Base-by-base conservation (phyloP, 2,888 invertebrate genomes). In the Sussaba pulchella region DNA sequence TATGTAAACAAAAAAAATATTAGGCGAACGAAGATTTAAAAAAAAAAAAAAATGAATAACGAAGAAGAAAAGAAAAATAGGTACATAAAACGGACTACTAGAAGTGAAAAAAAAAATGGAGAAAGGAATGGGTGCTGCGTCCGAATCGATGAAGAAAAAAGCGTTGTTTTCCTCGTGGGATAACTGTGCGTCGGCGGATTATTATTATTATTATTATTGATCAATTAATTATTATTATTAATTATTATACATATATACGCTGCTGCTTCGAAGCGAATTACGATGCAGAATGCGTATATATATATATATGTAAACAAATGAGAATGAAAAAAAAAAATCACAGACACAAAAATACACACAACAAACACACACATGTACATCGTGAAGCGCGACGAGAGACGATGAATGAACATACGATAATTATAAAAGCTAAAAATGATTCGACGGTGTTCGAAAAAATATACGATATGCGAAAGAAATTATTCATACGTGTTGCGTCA, bases 401-500 rank as follows among this genome's bases (percentile, higher is more conserved):
- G 57, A 57, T 39, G 39, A 81, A 70, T 63, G 73, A 79, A 74
- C 54, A 74, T 70, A 76, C 75, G 67, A 76, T 81, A 47, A 77
- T 69, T 72, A 81, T 77, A 73, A 77, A 73, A 81, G 72, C 63
- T 69, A 76, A 61, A 63, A 78, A 31, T 81, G 76, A 73, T 76
- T 64, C 69, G 76, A 81, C 76, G 88, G 85, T 90, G 90, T 89
- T 87, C 89, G 90, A 90, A 81, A 85, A 90, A 88, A 91, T 90
- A 90, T 89, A 90, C 89, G 88, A 89, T 88, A 90, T 89, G 88
- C 90, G 88, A 89, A 89, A 89, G 86, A 85, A 89, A 87, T 83
- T 82, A 87, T 83, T 77, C 67, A 69, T 50, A 61, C 19, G 72
- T 69, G 39, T 81, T 64, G 54, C 66, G 17, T 57, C 8, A 3